A percentile compares a stretch with the other conserved stretches of the same genome.
Evolutionary conservation across 2,797 vertebrate genomes (phyloP).

Genomic region (Knipowitschia caucasica): DNA sequence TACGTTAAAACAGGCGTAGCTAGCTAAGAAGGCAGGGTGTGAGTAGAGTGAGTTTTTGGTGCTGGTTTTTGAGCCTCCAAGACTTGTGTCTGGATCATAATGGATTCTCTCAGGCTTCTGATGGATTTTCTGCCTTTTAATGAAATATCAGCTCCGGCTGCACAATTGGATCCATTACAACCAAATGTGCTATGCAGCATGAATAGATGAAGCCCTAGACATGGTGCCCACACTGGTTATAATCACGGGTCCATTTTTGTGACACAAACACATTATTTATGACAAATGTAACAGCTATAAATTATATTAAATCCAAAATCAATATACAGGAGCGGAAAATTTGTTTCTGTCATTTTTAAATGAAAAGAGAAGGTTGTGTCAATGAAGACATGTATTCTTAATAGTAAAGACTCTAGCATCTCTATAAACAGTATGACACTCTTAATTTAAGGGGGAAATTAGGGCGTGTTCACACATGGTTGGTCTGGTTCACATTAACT

Average conservation of each 20-base stretch:
- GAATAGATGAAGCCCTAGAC: constrained; percentile 11
- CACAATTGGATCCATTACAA: constrained; percentile 9
- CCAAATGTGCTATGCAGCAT: constrained; percentile 11
- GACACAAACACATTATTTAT: background rate
- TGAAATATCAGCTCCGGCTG: constrained; percentile 2
- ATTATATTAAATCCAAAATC: background rate
- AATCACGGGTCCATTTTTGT: background rate
- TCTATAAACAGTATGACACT: no score
- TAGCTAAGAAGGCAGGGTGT: background rate
- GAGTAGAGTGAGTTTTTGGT: constrained; percentile 1
- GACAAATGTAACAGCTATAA: constrained; percentile 1
- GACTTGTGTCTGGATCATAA: constrained; percentile 7
- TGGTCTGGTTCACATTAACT: no score
- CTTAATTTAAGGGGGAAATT: no score
- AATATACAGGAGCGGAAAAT: background rate
- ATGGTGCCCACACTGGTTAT: background rate
- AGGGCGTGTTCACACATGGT: no score
- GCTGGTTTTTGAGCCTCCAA: background rate
- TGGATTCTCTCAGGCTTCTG: constrained; percentile 6
- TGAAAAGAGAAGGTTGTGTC: no score
- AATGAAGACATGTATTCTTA: no score
- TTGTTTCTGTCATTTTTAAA: background rate
- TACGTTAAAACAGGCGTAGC: background rate
- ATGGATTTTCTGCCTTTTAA: constrained; percentile 13
- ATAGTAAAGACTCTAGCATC: no score